Evolutionary conservation across 2,113 vertebrate genomes (phyloP).

Genomic region (Ctenodactylus gundi): DNA sequence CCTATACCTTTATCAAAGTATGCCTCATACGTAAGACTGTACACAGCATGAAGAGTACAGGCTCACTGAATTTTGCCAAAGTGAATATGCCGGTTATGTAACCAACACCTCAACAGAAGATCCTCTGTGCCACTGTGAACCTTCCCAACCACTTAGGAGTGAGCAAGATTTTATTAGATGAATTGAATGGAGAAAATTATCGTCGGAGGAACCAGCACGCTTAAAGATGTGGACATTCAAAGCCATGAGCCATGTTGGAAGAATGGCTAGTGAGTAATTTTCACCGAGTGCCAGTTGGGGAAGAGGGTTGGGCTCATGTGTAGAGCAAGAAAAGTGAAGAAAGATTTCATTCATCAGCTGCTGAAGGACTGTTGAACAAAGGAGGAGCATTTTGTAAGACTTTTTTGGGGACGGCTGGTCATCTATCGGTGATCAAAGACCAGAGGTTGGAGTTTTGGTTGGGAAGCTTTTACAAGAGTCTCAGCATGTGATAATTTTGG

Average conservation of each 20-base stretch:
- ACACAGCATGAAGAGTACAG: not conserved
- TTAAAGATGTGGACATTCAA: not conserved
- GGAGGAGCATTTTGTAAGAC: not conserved
- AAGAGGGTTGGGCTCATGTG: not conserved
- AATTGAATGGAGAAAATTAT: not conserved
- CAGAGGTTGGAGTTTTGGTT: not conserved
- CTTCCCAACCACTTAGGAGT: not conserved
- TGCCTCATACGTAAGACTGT: not conserved
- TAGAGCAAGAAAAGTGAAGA: not conserved
- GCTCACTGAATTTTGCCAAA: not conserved
- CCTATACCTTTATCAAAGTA: not conserved
- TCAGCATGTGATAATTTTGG: not conserved
- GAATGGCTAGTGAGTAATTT: not conserved
- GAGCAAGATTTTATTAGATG: not conserved
- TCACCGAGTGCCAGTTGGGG: not conserved
- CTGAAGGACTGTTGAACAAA: not conserved
- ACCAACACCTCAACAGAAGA: not conserved
- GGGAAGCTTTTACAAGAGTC: not conserved
- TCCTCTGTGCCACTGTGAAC: fast-evolving
- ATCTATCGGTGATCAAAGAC: not conserved
- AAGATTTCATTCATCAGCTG: not conserved
- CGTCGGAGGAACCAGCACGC: not conserved
- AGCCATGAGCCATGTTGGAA: not conserved
- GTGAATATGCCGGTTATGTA: not conserved
- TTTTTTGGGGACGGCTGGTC: not conserved